A percentile compares a stretch with the other conserved stretches of the same genome.
phyloP scores from a whole-genome alignment of 92 coral and sea anemone species.

The Zoanthus solanderi region DNA sequence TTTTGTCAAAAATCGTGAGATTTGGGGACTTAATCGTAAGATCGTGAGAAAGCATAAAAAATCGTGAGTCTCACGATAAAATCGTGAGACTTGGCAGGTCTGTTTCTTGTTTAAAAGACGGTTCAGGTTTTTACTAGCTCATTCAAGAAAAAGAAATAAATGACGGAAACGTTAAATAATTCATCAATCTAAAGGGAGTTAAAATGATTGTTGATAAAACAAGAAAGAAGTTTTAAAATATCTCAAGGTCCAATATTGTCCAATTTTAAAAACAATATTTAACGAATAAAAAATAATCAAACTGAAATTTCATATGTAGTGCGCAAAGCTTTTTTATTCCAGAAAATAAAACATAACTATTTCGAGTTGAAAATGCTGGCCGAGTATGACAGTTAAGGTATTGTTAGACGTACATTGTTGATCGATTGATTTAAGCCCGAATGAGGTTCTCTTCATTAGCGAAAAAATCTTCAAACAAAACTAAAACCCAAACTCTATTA shows the following conservation, averaged over 20 bases:
- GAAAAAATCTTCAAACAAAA: not conserved
- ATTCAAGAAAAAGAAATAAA: constrained; percentile 46
- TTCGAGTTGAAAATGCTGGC: not conserved
- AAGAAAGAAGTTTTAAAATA: not conserved
- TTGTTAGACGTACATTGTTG: not conserved
- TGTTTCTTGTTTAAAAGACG: not conserved
- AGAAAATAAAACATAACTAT: not conserved
- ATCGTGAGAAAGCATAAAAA: too few relatives aligned
- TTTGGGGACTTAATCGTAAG: too few relatives aligned
- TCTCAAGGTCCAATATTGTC: not conserved
- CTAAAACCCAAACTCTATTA: not conserved
- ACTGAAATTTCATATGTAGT: not conserved
- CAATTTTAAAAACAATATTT: not conserved
- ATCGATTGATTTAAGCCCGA: constrained; percentile 27
- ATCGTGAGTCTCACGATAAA: too few relatives aligned
- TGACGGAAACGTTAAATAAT: constrained; percentile 40
- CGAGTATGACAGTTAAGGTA: not conserved
- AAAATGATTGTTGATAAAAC: constrained; percentile 36
- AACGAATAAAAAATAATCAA: not conserved
- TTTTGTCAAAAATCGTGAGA: too few relatives aligned
- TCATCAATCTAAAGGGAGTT: constrained; percentile 4
- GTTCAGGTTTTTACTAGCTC: constrained; percentile 17
- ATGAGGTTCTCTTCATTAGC: not conserved
- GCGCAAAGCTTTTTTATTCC: not conserved
- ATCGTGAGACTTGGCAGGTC: not conserved